A percentile compares a stretch with the other conserved stretches of the same genome.
These are phyloP conservation scores for Sardina pilchardus DNA, from an alignment of 2,113 vertebrate species.

Conservation along the genomic window DNA sequence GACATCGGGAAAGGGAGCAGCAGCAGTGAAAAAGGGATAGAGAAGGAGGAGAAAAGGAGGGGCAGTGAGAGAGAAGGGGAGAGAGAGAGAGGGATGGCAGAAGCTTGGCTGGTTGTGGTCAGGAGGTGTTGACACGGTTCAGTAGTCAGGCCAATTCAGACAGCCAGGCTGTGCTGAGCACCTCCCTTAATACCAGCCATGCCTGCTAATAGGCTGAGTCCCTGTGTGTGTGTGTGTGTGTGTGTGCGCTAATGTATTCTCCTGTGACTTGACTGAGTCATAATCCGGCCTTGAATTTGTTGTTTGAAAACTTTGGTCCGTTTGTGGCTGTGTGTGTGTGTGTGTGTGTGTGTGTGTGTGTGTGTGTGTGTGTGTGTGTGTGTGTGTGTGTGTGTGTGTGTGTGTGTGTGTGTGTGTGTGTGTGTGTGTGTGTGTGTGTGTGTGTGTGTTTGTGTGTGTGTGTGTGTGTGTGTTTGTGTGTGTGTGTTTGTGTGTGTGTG, in stretches of 20 bases:
- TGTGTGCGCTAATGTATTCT: neutral
- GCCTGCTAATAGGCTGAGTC: neutral
- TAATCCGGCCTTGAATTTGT: neutral
- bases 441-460: neutral
- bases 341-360: constrained; percentile 8
- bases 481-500: neutral
- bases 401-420: neutral
- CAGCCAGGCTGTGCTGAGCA: neutral
- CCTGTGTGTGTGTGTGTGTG: neutral
- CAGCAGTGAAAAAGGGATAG: neutral
- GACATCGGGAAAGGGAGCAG: neutral
- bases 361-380: neutral
- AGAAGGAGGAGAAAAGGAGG: neutral
- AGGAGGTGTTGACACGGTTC: constrained; percentile 3
- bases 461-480: neutral
- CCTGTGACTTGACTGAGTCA: neutral
- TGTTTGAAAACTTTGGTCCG: neutral
- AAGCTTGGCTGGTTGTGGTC: neutral
- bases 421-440: constrained; percentile 4
- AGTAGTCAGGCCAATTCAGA: neutral
- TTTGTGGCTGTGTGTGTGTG: neutral
- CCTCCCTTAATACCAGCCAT: neutral
- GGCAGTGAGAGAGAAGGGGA: neutral
- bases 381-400: neutral
- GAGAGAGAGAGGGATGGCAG: neutral